Evolutionary conservation across 1,140 invertebrate species (phyloP).

Genomic region (Listronotus bonariensis): DNA sequence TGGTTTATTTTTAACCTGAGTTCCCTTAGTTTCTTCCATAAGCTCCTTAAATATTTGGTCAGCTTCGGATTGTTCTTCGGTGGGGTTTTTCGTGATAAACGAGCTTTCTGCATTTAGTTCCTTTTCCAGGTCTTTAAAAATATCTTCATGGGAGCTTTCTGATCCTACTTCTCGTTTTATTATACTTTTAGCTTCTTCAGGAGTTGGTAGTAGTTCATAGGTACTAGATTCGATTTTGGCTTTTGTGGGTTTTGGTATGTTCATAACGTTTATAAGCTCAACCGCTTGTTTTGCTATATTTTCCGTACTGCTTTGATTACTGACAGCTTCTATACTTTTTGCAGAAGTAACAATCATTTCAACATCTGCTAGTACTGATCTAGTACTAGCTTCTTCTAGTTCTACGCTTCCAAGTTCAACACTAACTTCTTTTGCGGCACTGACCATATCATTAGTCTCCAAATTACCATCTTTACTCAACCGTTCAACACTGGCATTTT

Average conservation of each 20-base stretch:
- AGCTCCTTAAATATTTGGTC: slow-evolving; percentile 49
- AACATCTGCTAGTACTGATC: slow-evolving; percentile 16
- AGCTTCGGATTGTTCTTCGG: slow-evolving; percentile 44
- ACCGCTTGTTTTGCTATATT: slow-evolving; percentile 20
- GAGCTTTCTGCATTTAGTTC: slow-evolving; percentile 38
- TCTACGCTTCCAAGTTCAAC: slow-evolving; percentile 27
- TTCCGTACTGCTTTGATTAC: slow-evolving; percentile 20
- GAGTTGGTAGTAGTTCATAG: slow-evolving; percentile 27
- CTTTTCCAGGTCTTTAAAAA: slow-evolving; percentile 45
- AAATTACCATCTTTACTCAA: slow-evolving; percentile 8
- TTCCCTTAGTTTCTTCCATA: slow-evolving; percentile 42
- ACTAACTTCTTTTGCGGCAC: slow-evolving; percentile 5
- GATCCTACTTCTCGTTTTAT: slow-evolving; percentile 37
- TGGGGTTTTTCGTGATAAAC: background rate
- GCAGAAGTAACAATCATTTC: slow-evolving; percentile 7
- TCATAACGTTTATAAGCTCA: slow-evolving; percentile 32
- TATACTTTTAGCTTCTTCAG: slow-evolving; percentile 32
- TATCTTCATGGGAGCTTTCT: slow-evolving; percentile 31
- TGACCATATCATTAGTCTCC: slow-evolving; percentile 38
- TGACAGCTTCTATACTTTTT: slow-evolving; percentile 12
- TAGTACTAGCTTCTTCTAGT: slow-evolving; percentile 1
- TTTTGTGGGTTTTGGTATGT: slow-evolving; percentile 37
- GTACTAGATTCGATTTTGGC: slow-evolving; percentile 20
- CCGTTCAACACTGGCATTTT: slow-evolving; percentile 48
- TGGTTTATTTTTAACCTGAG: background rate